Base-by-base conservation (phyloP, 2,888 invertebrate species). In the Leucoma salicis region DNA sequence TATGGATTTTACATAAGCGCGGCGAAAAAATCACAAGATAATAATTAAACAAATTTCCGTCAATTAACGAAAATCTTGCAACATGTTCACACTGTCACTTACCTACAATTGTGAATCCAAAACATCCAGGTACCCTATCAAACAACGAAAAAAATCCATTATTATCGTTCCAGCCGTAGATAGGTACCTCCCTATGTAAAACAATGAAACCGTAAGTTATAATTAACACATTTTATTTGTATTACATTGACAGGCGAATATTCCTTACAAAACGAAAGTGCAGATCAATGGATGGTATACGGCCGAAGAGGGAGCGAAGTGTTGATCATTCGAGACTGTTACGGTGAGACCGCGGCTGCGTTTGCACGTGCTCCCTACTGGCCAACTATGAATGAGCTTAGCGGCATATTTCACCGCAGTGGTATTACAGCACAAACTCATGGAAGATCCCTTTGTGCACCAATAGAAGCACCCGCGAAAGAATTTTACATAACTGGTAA, bases 331-430 rank as follows among this genome's bases (percentile, higher is more conserved):
- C 63, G 67, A 0, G 73, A 73, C 39, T 69, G 70, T 29, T 46
- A 42, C 12, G 66, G 65, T 1, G 57, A 57, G 42, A 61, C 68
- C 14, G 57, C 57, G 0, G 73, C 69, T 2, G 64, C 66, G 11
- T 70, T 71, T 42, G 68, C 66, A 10, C 70, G 73, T 37, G 58
- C 62, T 2, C 70, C 71, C n/a, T 70, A 67, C 49, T 73, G 73
- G 73, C 70, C 73, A 1, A 56, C 61, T 6, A 33, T 56, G n/a
- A 31, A 55, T 0, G 67, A 70, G 27, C 42, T 73, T 11, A 65
- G 65, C 39, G 66, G 70, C 1, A 55, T 68, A 11, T 53, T 73
- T 12, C 69, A 70, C 36, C 64, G 70, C 44, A 64, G 65, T 48
- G 71, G 70, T 11, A 55, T 71, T 13, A 35, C 61, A 7, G 56